Evolutionary conservation across 2,113 vertebrate genomes (phyloP).

Genomic region (Protobothrops flavoviridis): DNA sequence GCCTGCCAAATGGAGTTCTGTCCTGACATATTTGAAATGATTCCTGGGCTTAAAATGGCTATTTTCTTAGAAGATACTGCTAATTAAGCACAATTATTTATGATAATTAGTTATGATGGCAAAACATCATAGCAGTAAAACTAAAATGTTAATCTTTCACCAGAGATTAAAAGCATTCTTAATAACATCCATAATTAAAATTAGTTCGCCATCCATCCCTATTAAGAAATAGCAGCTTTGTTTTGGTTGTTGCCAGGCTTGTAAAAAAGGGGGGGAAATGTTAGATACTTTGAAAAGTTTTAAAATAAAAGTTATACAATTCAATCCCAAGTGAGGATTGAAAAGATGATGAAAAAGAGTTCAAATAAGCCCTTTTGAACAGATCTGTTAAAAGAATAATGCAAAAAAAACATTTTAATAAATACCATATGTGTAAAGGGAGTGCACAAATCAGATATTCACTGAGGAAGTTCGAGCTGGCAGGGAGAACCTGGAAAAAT

Average conservation of each 20-base stretch:
- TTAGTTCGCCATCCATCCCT: neutral
- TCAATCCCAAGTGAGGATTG: neutral
- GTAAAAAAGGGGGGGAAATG: neutral
- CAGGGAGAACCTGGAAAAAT: neutral
- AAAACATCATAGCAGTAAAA: conserved; percentile 45
- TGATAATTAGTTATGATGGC: neutral
- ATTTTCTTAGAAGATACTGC: neutral
- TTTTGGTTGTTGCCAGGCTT: neutral
- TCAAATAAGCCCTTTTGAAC: neutral
- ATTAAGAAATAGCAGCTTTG: neutral
- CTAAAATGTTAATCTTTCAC: neutral
- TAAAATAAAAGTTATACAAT: neutral
- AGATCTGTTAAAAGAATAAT: neutral
- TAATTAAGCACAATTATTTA: neutral
- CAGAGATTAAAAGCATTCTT: neutral
- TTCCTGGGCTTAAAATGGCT: neutral
- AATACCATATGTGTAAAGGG: neutral
- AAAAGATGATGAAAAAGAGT: neutral
- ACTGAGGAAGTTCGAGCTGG: no score
- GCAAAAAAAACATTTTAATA: neutral
- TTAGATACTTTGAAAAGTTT: neutral
- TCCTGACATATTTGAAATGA: neutral
- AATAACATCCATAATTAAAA: neutral
- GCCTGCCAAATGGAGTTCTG: neutral
- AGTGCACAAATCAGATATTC: neutral